Conservation (phyloP, 92 coral and sea anemone genomes). For the Hydrozoanthus gracilis region DNA sequence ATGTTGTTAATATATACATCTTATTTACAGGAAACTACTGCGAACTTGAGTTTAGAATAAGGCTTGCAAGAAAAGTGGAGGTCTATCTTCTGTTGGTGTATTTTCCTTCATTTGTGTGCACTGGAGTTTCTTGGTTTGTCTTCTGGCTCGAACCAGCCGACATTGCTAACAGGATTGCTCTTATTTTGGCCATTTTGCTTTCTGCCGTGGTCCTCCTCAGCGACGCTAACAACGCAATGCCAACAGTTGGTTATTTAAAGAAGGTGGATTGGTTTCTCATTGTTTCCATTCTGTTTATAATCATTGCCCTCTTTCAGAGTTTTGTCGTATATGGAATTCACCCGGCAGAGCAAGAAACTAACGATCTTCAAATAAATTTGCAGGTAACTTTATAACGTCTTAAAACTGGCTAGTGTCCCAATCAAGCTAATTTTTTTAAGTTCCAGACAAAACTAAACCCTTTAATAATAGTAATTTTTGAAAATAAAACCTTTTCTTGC, state of each 20-base stretch:
- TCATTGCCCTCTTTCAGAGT: conserved; percentile 11
- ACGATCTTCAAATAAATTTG: neutral
- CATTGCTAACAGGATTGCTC: conserved; percentile 21
- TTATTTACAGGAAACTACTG: conserved; percentile 5
- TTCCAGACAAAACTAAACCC: too few relatives aligned
- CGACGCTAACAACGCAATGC: conserved; percentile 25
- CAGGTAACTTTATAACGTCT: neutral
- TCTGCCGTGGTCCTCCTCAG: conserved; percentile 15
- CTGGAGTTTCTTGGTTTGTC: conserved; percentile 6
- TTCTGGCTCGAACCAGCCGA: conserved; percentile 34
- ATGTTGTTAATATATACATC: too few relatives aligned
- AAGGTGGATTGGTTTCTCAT: conserved; percentile 37
- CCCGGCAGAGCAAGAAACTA: neutral
- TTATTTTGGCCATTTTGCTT: conserved; percentile 21
- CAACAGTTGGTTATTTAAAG: conserved; percentile 24
- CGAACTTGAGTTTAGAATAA: conserved; percentile 6
- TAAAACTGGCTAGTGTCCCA: too few relatives aligned
- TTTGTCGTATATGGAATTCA: conserved; percentile 7
- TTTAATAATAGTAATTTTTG: too few relatives aligned
- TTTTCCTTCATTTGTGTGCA: conserved; percentile 38
- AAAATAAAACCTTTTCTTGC: too few relatives aligned
- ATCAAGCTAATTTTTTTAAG: too few relatives aligned
- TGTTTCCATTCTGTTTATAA: conserved; percentile 13
- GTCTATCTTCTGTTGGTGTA: conserved; percentile 9
- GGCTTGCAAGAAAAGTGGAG: conserved; percentile 35